Percentiles rank a stretch among this genome's conserved stretches.
Conservation (phyloP, 2,888 invertebrate species). For the Drosophila tripunctata region DNA sequence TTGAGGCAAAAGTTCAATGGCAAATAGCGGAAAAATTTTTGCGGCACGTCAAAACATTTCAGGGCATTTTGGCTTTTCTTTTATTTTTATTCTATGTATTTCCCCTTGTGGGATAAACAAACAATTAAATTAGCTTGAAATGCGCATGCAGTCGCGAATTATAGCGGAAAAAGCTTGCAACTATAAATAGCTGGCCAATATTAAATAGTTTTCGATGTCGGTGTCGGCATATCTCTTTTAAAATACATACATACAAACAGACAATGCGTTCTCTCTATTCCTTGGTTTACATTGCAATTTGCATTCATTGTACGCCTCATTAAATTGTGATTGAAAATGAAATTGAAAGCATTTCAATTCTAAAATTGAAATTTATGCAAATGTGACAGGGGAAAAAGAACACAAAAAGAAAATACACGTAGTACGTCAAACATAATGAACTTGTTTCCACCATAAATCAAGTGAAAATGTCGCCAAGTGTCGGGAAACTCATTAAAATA, state of each 20-base stretch:
- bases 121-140: slow-evolving; percentile 68
- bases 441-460: slow-evolving; percentile 42
- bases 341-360: slow-evolving; percentile 32
- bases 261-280: slow-evolving; percentile 49
- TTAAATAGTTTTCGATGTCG: slow-evolving; percentile 10
- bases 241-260: neutral
- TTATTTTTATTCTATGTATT: slow-evolving; percentile 27
- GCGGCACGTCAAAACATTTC: slow-evolving; percentile 69
- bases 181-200: slow-evolving; percentile 39
- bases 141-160: slow-evolving; percentile 56
- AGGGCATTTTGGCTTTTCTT: slow-evolving; percentile 46
- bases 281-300: slow-evolving; percentile 33
- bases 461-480: slow-evolving; percentile 58
- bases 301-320: slow-evolving; percentile 24
- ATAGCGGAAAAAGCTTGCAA: slow-evolving; percentile 32
- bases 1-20: slow-evolving; percentile 59
- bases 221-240: slow-evolving; percentile 32
- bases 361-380: slow-evolving; percentile 21
- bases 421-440: slow-evolving; percentile 14
- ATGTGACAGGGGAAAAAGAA: slow-evolving; percentile 14
- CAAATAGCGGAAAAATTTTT: slow-evolving; percentile 42
- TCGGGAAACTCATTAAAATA: slow-evolving; percentile 63
- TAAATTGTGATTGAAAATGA: neutral
- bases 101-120: too few species aligned
- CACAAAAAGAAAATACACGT: neutral